These are phyloP conservation scores for Syrmaticus mikado DNA, from an alignment of 2,113 vertebrate genomes.

Conservation along the genomic window DNA sequence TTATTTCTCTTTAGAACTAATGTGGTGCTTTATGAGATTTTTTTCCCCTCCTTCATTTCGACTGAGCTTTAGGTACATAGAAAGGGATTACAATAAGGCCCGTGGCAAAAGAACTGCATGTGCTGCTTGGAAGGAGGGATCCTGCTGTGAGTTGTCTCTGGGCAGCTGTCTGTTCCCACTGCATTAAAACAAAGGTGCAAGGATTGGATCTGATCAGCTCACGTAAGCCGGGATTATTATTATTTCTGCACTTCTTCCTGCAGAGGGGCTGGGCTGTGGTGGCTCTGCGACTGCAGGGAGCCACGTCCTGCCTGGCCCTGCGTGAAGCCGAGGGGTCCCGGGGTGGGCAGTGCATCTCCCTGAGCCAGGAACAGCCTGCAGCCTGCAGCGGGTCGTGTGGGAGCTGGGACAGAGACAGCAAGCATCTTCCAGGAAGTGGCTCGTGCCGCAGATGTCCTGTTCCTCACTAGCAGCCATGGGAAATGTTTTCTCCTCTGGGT, in stretches of 20 bases:
- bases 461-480: neutral
- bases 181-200: constrained; percentile 6
- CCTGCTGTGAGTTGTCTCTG: constrained; percentile 33
- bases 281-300: neutral
- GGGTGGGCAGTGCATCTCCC: neutral
- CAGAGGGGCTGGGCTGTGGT: neutral
- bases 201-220: neutral
- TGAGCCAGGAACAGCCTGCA: neutral
- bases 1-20: constrained; percentile 63
- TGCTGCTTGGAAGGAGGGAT: constrained; percentile 31
- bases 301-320: neutral
- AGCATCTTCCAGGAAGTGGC: neutral
- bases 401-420: neutral
- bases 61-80: constrained; percentile 51
- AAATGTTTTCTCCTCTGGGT: neutral
- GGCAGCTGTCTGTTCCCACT: neutral
- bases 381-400: neutral
- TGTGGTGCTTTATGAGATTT: constrained; percentile 59
- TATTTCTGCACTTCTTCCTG: neutral
- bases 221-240: neutral
- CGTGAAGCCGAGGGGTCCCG: neutral
- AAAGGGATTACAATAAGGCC: constrained; percentile 44
- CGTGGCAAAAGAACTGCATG: constrained; percentile 19
- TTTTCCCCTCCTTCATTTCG: constrained; percentile 7
- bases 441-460: neutral